Percentiles rank a stretch among this genome's conserved stretches.
These are phyloP conservation scores for Oceanodroma tethys DNA, from an alignment of 2,113 vertebrate genomes.

Conservation along the genomic window DNA sequence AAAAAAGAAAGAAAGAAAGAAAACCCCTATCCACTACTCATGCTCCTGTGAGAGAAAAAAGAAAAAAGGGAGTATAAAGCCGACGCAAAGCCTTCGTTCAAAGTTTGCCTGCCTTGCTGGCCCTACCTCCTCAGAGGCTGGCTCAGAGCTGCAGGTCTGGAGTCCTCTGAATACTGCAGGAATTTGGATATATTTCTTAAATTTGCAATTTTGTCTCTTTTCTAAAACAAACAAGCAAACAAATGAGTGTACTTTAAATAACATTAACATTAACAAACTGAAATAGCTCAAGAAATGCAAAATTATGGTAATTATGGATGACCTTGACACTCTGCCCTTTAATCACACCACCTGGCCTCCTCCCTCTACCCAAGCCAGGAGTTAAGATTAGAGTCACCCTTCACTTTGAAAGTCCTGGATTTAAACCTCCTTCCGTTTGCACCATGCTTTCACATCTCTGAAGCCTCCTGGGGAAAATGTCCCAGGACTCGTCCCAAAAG, in stretches of 20 bases:
- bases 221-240: not conserved
- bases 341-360: not conserved
- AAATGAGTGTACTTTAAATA: not conserved
- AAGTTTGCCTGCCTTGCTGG: not conserved
- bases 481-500: not conserved
- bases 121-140: not conserved
- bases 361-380: not conserved
- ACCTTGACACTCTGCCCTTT: conserved; percentile 13
- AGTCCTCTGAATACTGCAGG: not conserved
- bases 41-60: not conserved
- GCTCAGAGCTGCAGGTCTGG: not conserved
- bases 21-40: not conserved
- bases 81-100: not conserved
- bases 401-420: not conserved
- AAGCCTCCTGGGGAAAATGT: not conserved
- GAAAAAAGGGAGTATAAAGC: not conserved
- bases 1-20: not conserved
- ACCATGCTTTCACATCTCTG: not conserved
- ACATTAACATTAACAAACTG: not conserved
- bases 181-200: not conserved
- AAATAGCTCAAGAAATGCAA: conserved; percentile 26
- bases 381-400: not conserved
- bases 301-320: conserved; percentile 1
- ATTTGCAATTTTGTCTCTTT: not conserved
- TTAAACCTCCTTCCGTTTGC: not conserved